Evolutionary conservation across 2,113 vertebrate genomes (phyloP).

Genomic region (Odontesthes bonariensis): DNA sequence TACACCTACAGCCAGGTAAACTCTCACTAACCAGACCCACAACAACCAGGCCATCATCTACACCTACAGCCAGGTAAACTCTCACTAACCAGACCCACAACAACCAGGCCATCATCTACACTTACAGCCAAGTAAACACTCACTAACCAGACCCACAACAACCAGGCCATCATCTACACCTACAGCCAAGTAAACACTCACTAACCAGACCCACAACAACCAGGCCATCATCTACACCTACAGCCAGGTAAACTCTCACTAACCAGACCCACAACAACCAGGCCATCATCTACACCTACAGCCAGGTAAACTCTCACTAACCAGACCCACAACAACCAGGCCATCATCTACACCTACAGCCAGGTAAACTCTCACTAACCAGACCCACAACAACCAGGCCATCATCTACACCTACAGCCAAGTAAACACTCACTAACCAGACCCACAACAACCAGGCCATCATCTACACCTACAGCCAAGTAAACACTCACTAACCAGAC

Average conservation of each 20-base stretch:
- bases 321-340: slow-evolving; percentile 84
- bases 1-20: slow-evolving; percentile 93
- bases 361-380: too few relatives aligned
- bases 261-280: slow-evolving; percentile 84
- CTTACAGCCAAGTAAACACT: slow-evolving; percentile 91
- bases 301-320: too few relatives aligned
- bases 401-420: slow-evolving; percentile 91
- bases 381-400: slow-evolving; percentile 85
- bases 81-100: slow-evolving; percentile 84
- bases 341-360: slow-evolving; percentile 91
- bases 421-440: too few relatives aligned
- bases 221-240: slow-evolving; percentile 91
- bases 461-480: slow-evolving; percentile 91
- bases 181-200: slow-evolving; percentile 92
- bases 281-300: slow-evolving; percentile 91
- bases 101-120: slow-evolving; percentile 89
- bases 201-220: slow-evolving; percentile 84
- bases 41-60: slow-evolving; percentile 90
- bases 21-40: too few relatives aligned
- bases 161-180: slow-evolving; percentile 89
- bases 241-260: slow-evolving; percentile 90
- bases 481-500: too few relatives aligned
- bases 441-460: slow-evolving; percentile 86
- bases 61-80: slow-evolving; percentile 91
- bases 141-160: slow-evolving; percentile 84